Evolutionary conservation across 1,140 invertebrate genomes (phyloP).

Genomic region (Heliconius eleuchia): DNA sequence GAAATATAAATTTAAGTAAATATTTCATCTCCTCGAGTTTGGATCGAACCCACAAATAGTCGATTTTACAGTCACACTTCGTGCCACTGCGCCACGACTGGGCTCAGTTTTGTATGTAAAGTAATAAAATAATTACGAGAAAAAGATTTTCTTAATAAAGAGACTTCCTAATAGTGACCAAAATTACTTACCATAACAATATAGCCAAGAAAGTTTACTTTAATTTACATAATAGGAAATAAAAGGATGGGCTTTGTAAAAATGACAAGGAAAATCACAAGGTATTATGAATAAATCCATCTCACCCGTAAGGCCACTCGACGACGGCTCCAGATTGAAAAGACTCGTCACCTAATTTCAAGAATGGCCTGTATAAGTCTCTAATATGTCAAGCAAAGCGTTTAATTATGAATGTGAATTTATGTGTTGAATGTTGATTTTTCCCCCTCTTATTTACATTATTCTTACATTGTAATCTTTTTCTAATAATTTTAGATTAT

Average conservation of each 20-base stretch:
- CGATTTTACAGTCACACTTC: too few species aligned
- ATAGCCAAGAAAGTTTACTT: background rate
- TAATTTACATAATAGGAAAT: background rate
- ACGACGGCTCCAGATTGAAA: slow-evolving; percentile 5
- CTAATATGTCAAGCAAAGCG: slow-evolving; percentile 6
- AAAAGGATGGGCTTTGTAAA: slow-evolving; percentile 3
- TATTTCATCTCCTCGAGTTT: too few species aligned
- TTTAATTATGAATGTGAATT: background rate
- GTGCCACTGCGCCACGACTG: too few species aligned
- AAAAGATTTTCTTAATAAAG: too few species aligned
- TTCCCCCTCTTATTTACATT: background rate
- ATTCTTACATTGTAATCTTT: too few species aligned
- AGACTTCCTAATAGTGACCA: too few species aligned
- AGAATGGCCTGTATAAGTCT: slow-evolving; percentile 7
- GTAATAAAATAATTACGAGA: too few species aligned
- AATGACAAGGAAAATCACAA: slow-evolving; percentile 8
- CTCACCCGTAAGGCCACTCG: slow-evolving; percentile 12
- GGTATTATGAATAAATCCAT: slow-evolving; percentile 12
- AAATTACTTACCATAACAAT: slow-evolving; percentile 3
- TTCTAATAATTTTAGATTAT: too few species aligned
- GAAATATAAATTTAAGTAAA: too few species aligned
- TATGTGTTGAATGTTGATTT: background rate
- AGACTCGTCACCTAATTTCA: slow-evolving; percentile 13
- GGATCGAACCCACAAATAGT: too few species aligned
- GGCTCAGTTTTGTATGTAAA: too few species aligned